A percentile compares a stretch with the other conserved stretches of the same genome.
phyloP scores from a whole-genome alignment of 2,113 vertebrate species.

The Crocuta crocuta region DNA sequence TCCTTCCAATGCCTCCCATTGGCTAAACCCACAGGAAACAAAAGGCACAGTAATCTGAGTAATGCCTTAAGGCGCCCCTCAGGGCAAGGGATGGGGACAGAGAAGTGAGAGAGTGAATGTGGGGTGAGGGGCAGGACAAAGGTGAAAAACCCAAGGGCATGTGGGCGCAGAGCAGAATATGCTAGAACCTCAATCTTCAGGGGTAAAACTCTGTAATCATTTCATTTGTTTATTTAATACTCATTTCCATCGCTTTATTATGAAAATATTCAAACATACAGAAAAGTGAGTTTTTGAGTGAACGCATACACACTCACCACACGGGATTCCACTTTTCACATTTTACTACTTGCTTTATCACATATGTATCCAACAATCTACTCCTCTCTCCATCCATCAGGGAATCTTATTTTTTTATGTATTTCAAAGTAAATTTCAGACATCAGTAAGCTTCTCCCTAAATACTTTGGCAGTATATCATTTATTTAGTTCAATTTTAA shows the following conservation, averaged over 20 bases:
- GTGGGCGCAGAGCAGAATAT: not conserved
- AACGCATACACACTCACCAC: not conserved
- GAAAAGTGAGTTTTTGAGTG: not conserved
- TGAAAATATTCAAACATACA: not conserved
- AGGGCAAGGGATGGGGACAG: not conserved
- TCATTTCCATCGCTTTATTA: not conserved
- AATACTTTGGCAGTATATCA: not conserved
- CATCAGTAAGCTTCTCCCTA: not conserved
- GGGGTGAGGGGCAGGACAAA: not conserved
- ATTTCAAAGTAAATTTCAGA: slow-evolving; percentile 42
- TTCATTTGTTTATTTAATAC: not conserved
- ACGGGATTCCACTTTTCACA: not conserved
- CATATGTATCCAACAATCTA: not conserved
- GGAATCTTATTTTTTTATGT: slow-evolving; percentile 18
- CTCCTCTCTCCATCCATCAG: not conserved
- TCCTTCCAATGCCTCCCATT: not conserved
- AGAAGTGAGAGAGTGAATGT: not conserved
- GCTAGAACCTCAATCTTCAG: not conserved
- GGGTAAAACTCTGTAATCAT: not conserved
- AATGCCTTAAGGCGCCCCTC: rapidly evolving
- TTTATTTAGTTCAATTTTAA: not conserved
- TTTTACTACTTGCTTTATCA: not conserved
- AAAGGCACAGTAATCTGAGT: not conserved
- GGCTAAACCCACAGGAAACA: not conserved
- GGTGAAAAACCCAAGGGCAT: not conserved